Conservation (phyloP, 1,140 invertebrate species). For the Agrilus planipennis region DNA sequence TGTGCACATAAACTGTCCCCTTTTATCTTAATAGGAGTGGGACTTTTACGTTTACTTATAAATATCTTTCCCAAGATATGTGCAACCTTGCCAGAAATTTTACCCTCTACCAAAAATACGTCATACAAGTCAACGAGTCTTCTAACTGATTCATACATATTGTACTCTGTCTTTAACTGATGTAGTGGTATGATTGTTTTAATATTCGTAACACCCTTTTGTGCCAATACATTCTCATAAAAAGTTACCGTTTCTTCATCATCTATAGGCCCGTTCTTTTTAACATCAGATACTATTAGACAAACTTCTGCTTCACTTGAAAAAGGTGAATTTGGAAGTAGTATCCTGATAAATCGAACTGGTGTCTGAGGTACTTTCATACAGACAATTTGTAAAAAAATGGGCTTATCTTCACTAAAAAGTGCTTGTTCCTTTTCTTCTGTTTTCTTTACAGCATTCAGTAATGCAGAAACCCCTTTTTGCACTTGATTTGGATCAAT, state of each 20-base stretch:
- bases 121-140: constrained; percentile 49
- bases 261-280: constrained; percentile 39
- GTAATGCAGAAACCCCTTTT: no score
- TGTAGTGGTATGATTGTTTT: constrained; percentile 46
- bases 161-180: constrained; percentile 50
- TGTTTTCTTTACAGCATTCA: neutral
- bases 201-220: constrained; percentile 36
- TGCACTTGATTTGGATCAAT: no score
- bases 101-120: constrained; percentile 48
- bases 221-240: constrained; percentile 41
- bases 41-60: constrained; percentile 45
- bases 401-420: constrained; percentile 30
- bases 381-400: constrained; percentile 36
- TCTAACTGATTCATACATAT: constrained; percentile 46
- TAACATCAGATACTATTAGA: constrained; percentile 39
- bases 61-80: constrained; percentile 49
- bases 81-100: constrained; percentile 45
- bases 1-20: constrained; percentile 41
- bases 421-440: constrained; percentile 26
- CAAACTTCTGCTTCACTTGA: constrained; percentile 40
- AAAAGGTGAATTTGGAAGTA: constrained; percentile 40
- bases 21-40: constrained; percentile 42
- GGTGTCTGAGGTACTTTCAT: constrained; percentile 37
- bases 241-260: constrained; percentile 46
- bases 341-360: constrained; percentile 35